Evolutionary conservation across 2,888 invertebrate species (phyloP).

Genomic region (Zhuqinia jingwanae): DNA sequence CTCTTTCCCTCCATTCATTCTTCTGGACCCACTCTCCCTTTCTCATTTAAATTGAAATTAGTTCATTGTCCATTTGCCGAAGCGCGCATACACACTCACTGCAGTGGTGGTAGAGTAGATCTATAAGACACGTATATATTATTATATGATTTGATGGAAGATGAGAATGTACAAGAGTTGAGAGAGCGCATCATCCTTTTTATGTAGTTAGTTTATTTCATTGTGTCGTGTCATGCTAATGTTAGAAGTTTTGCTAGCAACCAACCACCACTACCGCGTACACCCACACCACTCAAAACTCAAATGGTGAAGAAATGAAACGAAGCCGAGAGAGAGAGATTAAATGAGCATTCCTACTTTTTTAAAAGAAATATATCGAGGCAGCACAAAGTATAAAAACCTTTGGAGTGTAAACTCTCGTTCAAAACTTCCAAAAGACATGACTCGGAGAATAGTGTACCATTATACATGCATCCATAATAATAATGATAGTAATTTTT

Average conservation of each 20-base stretch:
- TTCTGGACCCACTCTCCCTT: constrained; percentile 19
- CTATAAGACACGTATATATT: background rate
- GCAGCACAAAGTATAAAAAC: no score
- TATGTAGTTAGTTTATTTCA: constrained; percentile 47
- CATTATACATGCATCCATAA: background rate
- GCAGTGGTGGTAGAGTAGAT: background rate
- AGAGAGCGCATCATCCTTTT: constrained; percentile 28
- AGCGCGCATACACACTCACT: constrained; percentile 5
- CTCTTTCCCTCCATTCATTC: no score
- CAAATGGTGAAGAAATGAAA: constrained; percentile 15
- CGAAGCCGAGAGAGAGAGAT: background rate
- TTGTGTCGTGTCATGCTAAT: constrained; percentile 48
- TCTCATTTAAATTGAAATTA: constrained; percentile 72
- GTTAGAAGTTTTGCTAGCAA: constrained; percentile 40
- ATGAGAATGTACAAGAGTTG: background rate
- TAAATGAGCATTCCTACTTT: background rate
- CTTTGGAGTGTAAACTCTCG: background rate
- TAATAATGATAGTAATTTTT: background rate
- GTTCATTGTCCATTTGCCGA: constrained; percentile 67
- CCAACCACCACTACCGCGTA: background rate
- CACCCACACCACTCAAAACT: background rate
- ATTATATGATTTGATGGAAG: background rate
- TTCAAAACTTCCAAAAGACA: background rate
- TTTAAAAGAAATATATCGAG: background rate
- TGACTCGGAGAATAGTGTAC: background rate